Base-by-base conservation (phyloP, 2,113 vertebrate genomes). In the Pelusios castaneus region DNA sequence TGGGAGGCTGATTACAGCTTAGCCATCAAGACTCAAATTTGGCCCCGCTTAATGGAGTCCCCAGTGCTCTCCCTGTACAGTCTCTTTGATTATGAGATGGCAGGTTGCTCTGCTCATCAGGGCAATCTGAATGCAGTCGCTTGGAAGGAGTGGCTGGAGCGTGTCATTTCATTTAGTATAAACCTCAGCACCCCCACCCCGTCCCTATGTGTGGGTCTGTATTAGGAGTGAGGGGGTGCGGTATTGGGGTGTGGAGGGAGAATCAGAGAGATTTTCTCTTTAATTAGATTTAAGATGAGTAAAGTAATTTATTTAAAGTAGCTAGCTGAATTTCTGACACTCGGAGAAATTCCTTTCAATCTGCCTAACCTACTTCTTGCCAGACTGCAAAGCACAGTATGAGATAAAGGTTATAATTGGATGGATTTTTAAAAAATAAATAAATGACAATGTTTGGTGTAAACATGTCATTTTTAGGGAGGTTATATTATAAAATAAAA, bases 401-500 rank as follows among this genome's bases (percentile, higher is more conserved):
- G 88, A 67, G 0, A 1, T 49, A 94, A 88, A 73, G 87, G 75
- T 91, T 79, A 10, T 86, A 93, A 84, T 51, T 89, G 78, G 55
- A 43, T 84, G 47, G 27, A 47, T 93, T 51, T n/a, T 67, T 86
- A 52, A 41, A 52, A 91, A 90, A 91, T 81, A 17, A 52, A 55
- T 52, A 17, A 52, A 55, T 56, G 52, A 52, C 43, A 41, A 27
- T 90, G 49, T 87, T 52, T 94, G 79, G 27, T 82, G 55, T 95
- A 91, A 92, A 82, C 80, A 34, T 81, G 17, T 19, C 4, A 49
- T 82, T 93, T 95, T 34, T 77, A 85, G 47, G 55, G 89, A 90
- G 76, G 84, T 17, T 1, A 27, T 84, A 2, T 55, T 89, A 31
- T 45, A 49, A 29, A 51, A 43, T 29, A 54, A 54, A 7, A 73